phyloP scores from a whole-genome alignment of 2,113 vertebrate species.

The Chaetura pelagica region DNA sequence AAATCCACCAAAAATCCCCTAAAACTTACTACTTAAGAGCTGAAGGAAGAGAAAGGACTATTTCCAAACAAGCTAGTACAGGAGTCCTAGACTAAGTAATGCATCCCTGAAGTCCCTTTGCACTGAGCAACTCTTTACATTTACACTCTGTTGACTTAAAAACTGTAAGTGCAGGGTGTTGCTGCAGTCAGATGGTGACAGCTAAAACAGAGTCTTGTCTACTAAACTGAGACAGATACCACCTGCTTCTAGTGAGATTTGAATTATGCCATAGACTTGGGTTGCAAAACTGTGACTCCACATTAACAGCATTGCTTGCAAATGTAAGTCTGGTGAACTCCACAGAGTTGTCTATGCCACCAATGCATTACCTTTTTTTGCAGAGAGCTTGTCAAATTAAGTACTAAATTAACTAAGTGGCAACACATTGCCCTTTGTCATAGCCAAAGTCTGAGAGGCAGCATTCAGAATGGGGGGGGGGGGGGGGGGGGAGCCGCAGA shows the following conservation, averaged over 20 bases:
- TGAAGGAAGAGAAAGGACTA: background rate
- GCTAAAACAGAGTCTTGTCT: background rate
- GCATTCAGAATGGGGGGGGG: background rate
- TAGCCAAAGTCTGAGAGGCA: background rate
- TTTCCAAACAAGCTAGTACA: background rate
- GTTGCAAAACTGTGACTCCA: background rate
- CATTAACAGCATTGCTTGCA: background rate
- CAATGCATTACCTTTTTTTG: background rate
- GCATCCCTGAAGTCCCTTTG: background rate
- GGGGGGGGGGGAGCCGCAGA: no score
- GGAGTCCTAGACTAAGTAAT: background rate
- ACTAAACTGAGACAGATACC: background rate
- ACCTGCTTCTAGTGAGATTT: background rate
- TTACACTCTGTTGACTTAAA: background rate
- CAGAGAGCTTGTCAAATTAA: background rate
- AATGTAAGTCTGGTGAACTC: background rate
- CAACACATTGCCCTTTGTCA: background rate
- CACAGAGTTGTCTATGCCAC: background rate
- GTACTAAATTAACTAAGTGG: background rate
- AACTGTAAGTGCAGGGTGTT: background rate
- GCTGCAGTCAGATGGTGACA: background rate
- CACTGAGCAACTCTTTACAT: background rate
- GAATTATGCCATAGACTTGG: background rate
- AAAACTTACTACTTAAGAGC: background rate
- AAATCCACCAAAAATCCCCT: background rate